Evolutionary conservation across 2,888 invertebrate genomes (phyloP), one percentile per base, ranked within the genome.

Genomic region (Elaeidobius kamerunicus): DNA sequence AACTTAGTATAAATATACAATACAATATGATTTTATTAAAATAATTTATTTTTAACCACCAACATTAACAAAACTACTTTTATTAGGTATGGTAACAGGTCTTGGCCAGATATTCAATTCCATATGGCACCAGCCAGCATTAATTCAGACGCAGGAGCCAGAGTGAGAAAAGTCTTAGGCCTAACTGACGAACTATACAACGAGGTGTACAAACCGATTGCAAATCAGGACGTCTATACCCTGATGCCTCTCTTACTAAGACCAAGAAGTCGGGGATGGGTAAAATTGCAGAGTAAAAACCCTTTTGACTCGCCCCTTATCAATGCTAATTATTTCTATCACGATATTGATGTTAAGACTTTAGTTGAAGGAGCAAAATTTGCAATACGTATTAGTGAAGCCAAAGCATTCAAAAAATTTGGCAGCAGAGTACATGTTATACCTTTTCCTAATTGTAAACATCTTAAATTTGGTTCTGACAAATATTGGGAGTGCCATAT

Each of bases 91-190:
- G 91, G 90, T 0, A 92, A 92, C 65, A 75, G 77, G 41, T 82
- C 86, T 1, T 90, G 88, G 82, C 93, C 93, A 0, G 93, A 94
- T 63, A 84, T 94, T 38, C 91, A 94, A 64, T 89, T 93, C 64
- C 93, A 94, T 66, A 92, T 94, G 86, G 91, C 92, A 1, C 92
- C 93, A 1, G 91, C 93, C 0, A 89, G 88, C 0, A 84, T 91
- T 32, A 86, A 86, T 52, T 89, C 90, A 0, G 91, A 91, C 66
- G 84, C 82, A 48, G 73, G 73, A 2, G 80, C 82, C 44, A 76
- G 91, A 66, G 83, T 88, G 0, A 75, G 83, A 69, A 83, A 90
- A 75, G 86, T 90, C 6, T 72, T 91, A 19, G 91, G 91, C 0
- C 71, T 91, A 0, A 89, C 88, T 30, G 91, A 91, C 53, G 82